These are phyloP conservation scores for Eledone cirrhosa DNA, from an alignment of 2,888 invertebrate species.

Conservation along the genomic window DNA sequence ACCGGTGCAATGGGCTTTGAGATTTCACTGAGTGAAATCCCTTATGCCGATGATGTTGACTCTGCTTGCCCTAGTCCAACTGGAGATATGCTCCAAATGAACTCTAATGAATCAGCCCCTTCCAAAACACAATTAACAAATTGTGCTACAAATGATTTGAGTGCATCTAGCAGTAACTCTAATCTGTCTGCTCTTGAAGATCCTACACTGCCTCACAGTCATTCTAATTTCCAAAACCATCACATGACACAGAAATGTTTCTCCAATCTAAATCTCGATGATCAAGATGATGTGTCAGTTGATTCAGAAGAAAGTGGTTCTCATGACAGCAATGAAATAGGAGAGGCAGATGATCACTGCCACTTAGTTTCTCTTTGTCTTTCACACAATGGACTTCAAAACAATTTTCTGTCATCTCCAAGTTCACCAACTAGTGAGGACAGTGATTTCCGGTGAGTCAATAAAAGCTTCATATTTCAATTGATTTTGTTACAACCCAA, in stretches of 20 bases:
- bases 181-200: not conserved
- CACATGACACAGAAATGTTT: conserved; percentile 54
- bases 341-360: conserved; percentile 16
- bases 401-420: no score
- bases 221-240: conserved; percentile 58
- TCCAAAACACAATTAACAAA: not conserved
- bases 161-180: conserved; percentile 7
- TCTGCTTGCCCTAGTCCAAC: conserved; percentile 11
- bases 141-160: conserved; percentile 25
- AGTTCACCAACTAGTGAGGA: not conserved
- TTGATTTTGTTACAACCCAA: no score
- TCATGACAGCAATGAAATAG: conserved; percentile 22
- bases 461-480: no score
- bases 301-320: conserved; percentile 24
- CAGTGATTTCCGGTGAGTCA: conserved; percentile 19
- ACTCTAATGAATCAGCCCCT: not conserved
- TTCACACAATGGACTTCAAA: no score
- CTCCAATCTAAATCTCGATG: conserved; percentile 47
- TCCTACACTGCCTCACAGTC: not conserved
- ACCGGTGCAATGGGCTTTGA: not conserved
- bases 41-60: conserved; percentile 20
- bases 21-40: conserved; percentile 9
- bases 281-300: conserved; percentile 27
- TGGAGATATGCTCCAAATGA: not conserved
- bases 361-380: no score